phyloP scores from a whole-genome alignment of 1,140 invertebrate species.

The Rhopalosiphum padi region DNA sequence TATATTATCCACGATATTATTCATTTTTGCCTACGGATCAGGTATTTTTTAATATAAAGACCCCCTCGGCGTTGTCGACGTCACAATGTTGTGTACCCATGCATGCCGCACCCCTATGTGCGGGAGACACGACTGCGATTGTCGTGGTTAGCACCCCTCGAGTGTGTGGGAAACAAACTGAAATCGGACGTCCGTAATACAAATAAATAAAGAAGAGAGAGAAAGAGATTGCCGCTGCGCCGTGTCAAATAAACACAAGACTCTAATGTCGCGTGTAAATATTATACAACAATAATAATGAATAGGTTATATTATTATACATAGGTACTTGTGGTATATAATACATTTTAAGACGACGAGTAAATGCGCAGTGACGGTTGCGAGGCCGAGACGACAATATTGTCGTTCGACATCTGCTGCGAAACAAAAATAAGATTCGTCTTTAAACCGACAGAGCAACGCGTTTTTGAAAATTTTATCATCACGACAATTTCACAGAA shows the following conservation, averaged over 20 bases:
- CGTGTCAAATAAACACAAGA: neutral
- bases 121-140: neutral
- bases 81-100: neutral
- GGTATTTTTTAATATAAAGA: slow-evolving; percentile 1
- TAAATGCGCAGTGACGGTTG: neutral
- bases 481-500: neutral
- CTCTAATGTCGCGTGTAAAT: slow-evolving; percentile 6
- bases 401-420: neutral
- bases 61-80: neutral
- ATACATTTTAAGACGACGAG: neutral
- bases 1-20: neutral
- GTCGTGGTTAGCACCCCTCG: neutral
- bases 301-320: neutral
- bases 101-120: neutral
- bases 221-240: neutral
- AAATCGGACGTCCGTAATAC: slow-evolving; percentile 35
- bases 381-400: neutral
- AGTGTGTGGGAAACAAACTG: slow-evolving; percentile 38
- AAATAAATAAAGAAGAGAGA: neutral
- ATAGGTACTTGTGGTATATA: neutral
- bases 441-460: neutral
- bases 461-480: neutral
- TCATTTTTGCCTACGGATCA: neutral
- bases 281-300: neutral
- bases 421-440: neutral